A percentile compares a stretch with the other conserved stretches of the same genome.
Conservation (phyloP, 2,113 vertebrate genomes). For the Motacilla alba region DNA sequence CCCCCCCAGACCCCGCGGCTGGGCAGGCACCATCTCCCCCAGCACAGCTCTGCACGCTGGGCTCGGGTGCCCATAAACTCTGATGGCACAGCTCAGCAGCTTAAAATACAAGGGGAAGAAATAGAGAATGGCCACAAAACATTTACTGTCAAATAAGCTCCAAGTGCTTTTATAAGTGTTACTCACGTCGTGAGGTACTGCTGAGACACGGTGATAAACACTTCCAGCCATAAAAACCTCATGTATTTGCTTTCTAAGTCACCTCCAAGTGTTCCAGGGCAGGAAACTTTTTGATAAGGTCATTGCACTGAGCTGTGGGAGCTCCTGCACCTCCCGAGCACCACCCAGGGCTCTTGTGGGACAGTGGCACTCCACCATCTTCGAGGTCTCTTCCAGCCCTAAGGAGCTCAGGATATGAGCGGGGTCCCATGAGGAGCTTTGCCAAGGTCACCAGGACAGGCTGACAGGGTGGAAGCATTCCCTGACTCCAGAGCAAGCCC, state of each 20-base stretch:
- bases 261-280: not conserved
- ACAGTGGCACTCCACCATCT: accelerated
- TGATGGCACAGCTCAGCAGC: not conserved
- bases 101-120: not conserved
- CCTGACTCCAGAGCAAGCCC: not conserved
- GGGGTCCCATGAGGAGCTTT: accelerated
- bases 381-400: accelerated
- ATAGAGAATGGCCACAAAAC: not conserved
- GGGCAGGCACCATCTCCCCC: no score
- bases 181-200: not conserved
- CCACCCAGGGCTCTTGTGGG: not conserved
- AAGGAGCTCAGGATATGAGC: accelerated
- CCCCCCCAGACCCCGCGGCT: no score
- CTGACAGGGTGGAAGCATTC: not conserved
- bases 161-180: not conserved
- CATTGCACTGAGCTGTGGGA: accelerated
- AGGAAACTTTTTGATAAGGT: not conserved
- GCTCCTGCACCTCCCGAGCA: not conserved
- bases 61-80: not conserved
- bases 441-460: not conserved
- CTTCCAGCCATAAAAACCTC: not conserved
- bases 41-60: not conserved
- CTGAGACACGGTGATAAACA: not conserved
- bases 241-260: not conserved
- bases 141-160: not conserved